Conservation (phyloP, 2,113 vertebrate genomes). For the Sterna hirundo region DNA sequence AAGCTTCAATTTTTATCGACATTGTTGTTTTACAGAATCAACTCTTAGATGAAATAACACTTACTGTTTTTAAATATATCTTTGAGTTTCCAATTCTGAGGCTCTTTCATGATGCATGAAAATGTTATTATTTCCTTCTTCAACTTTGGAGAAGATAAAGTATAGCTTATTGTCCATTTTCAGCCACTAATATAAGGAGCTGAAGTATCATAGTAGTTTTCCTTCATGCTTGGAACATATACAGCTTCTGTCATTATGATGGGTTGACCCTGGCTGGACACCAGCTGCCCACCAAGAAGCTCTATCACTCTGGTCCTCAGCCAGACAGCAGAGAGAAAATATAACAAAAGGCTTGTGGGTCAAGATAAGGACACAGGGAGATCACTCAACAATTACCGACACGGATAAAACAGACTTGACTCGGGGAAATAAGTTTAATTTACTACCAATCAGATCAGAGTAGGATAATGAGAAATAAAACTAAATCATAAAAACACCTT, state of each 20-base stretch:
- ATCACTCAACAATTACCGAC: not conserved
- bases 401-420: not conserved
- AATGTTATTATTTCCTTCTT: not conserved
- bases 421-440: not conserved
- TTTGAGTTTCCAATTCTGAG: not conserved
- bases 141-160: not conserved
- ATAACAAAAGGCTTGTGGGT: not conserved
- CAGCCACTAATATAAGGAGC: not conserved
- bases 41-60: not conserved
- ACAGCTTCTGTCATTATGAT: not conserved
- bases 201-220: not conserved
- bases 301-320: not conserved
- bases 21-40: not conserved
- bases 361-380: not conserved
- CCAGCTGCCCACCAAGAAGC: accelerated
- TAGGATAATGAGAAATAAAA: not conserved
- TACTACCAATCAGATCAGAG: not conserved
- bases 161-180: not conserved
- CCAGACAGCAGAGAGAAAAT: not conserved
- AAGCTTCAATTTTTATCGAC: not conserved
- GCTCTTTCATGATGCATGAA: not conserved
- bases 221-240: not conserved
- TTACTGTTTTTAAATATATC: not conserved
- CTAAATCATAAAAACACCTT: not conserved
- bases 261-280: not conserved